Evolutionary conservation across 2,113 vertebrate species (phyloP).

Genomic region (Syngnathus typhle): DNA sequence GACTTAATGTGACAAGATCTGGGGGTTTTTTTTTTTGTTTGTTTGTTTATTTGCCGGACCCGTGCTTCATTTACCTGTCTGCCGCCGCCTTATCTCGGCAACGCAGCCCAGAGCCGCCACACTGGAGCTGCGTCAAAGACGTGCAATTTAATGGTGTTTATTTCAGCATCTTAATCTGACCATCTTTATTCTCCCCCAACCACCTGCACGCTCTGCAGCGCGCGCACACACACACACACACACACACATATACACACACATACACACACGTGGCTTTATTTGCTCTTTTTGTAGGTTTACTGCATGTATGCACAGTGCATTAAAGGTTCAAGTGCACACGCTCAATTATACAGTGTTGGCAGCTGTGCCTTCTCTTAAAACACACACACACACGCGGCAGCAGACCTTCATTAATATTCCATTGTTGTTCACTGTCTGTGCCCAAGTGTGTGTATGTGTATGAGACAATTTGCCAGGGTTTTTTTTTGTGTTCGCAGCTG

Average conservation of each 20-base stretch:
- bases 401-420: conserved; percentile 76
- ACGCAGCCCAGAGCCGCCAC: conserved; percentile 46
- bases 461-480: conserved; percentile 73
- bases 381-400: conserved; percentile 32
- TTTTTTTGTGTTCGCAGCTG: conserved; percentile 77
- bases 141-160: conserved; percentile 54
- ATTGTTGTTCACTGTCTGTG: conserved; percentile 66
- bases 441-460: conserved; percentile 44
- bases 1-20: conserved; percentile 27
- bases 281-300: conserved; percentile 7
- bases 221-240: background rate
- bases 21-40: background rate
- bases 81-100: conserved; percentile 47
- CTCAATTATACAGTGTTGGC: conserved; percentile 35
- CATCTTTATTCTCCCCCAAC: conserved; percentile 39
- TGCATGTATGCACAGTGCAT: conserved; percentile 13
- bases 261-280: conserved; percentile 9
- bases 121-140: conserved; percentile 44
- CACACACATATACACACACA: no score
- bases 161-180: conserved; percentile 52
- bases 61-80: conserved; percentile 53
- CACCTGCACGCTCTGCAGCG: conserved; percentile 28
- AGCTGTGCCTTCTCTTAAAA: conserved; percentile 39
- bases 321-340: background rate
- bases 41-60: conserved; percentile 21